Base-by-base conservation (phyloP, 2,888 invertebrate genomes). In the Drosophila cognata region DNA sequence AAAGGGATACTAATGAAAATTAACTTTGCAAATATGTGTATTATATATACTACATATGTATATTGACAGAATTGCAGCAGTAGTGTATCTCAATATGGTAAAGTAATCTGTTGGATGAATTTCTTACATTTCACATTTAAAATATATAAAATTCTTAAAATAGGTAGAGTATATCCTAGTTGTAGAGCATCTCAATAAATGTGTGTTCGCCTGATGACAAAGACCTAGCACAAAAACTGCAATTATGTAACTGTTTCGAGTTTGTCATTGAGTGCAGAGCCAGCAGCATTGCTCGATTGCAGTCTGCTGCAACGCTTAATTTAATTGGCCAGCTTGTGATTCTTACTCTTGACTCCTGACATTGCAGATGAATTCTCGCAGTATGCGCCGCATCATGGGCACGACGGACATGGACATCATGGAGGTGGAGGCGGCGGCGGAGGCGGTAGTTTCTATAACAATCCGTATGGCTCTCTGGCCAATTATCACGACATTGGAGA, bases 401-500 rank as follows among this genome's bases (percentile, higher is more conserved):
- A 87, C 64, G 87, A 87, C 4, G 87, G 90, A n/a, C 92, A 92
- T 60, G 91, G 91, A 55, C 91, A 89, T 53, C 91, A 91, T 70
- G 89, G 91, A 64, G 87, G 91, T 63, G 87, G 90, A 65, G 33
- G 50, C 10, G 50, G 18, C 8, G 25, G 31, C 2, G 52, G 31
- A 8, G 61, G 84, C 11, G 66, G 88, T 51, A 91, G 82, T 53
- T 84, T 92, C 18, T 91, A 92, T 64, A 92, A 92, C 66, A 93
- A 92, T 88, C 93, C 92, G 25, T 93, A 92, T 55, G 90, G 92
- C 33, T 88, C 92, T 41, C 77, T 93, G 83, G 89, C 92, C 79
- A 92, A 90, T 77, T 92, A 92, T 71, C 92, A 93, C 56, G 92
- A 92, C 65, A 82, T 91, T 56, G 84, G 91, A 52, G 92, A 92